phyloP scores from a whole-genome alignment of 1,140 invertebrate genomes.

The Aricia agestis region DNA sequence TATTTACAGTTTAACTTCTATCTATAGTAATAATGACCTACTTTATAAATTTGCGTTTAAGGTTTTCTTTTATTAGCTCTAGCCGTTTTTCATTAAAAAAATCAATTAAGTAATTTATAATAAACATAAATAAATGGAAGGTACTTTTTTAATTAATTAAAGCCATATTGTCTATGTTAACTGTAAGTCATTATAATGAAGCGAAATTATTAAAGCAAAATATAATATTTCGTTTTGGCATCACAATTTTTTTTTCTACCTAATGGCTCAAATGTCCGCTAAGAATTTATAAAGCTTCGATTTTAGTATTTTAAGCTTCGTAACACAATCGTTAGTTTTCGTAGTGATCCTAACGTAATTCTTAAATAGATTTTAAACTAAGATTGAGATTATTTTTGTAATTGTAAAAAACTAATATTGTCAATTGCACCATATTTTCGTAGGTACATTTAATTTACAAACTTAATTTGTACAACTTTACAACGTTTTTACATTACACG shows the following conservation, averaged over 20 bases:
- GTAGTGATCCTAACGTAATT: conserved; percentile 5
- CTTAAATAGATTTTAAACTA: conserved; percentile 18
- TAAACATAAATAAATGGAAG: too few relatives aligned
- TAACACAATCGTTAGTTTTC: background rate
- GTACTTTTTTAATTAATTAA: background rate
- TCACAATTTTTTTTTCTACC: background rate
- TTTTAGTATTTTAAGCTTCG: background rate
- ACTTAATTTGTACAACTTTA: background rate
- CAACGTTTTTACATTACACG: background rate
- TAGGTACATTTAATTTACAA: conserved; percentile 20
- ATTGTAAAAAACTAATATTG: conserved; percentile 62
- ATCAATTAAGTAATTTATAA: too few relatives aligned
- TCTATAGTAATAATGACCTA: too few relatives aligned
- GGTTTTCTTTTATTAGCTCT: too few relatives aligned
- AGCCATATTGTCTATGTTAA: background rate
- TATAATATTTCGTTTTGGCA: background rate
- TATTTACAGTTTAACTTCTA: too few relatives aligned
- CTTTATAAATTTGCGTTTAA: too few relatives aligned
- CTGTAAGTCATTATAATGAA: background rate
- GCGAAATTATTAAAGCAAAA: background rate
- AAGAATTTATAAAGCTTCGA: background rate
- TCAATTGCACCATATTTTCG: conserved; percentile 61
- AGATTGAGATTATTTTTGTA: conserved; percentile 18
- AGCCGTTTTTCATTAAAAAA: too few relatives aligned
- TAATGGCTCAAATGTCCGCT: background rate